Evolutionary conservation across 1,140 invertebrate genomes (phyloP), one percentile per base, ranked within the genome.

Genomic region (Drosophila repleta): DNA sequence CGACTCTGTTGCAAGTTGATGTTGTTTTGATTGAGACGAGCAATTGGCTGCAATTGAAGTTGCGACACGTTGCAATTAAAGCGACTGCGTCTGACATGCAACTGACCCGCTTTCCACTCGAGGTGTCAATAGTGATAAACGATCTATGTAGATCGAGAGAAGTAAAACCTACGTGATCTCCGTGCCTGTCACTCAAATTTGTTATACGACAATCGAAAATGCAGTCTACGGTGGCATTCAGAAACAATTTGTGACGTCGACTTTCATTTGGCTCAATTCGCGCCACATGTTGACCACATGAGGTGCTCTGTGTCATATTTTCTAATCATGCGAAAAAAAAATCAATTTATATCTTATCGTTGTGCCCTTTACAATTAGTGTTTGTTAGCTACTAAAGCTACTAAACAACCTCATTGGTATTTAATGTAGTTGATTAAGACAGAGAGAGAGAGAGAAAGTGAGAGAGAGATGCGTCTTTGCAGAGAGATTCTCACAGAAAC

Each of bases 41-140:
- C 57, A 84, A 84, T 84, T 84, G 80, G 20, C 65, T 29, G 51
- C 51, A 84, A 87, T 84, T 81, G 70, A 81, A 74, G 77, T 85
- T 84, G 65, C 65, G 71, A 63, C 69, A 58, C 37, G 57, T 63
- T 55, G 18, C 43, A 51, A 56, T 57, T 56, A 32, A 18, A 55
- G 39, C 51, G 57, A 60, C 49, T 55, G 13, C 20, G 41, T 17
- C 57, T 74, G 62, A 62, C 68, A 45, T 70, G 65, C 58, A 32
- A 29, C 21, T 35, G 62, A 45, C 37, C 48, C 58, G 64, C n/a
- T 17, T 74, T 67, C 60, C 46, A 74, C 74, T 82, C 63, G 57
- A 60, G 32, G 37, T 62, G 3, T 43, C 39, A 66, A 66, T 72
- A 37, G 60, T 72, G 46, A 69, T 52, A 80, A 76, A 83, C 73